phyloP scores from a whole-genome alignment of 2,113 vertebrate genomes.

The Caloenas nicobarica region DNA sequence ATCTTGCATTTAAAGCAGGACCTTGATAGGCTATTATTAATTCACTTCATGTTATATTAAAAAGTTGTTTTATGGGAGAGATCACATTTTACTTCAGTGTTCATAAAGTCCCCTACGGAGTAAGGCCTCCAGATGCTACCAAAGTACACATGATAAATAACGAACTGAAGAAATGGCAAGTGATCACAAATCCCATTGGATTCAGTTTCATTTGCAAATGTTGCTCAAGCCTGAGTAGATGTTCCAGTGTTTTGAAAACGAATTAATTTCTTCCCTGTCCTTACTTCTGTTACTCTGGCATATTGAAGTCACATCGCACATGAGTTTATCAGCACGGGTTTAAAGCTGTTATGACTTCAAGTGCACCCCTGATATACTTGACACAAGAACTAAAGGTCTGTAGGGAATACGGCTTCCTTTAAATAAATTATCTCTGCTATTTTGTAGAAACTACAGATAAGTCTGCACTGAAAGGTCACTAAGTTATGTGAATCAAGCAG shows the following conservation, averaged over 20 bases:
- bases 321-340: not conserved
- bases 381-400: not conserved
- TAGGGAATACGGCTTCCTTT: not conserved
- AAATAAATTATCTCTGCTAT: not conserved
- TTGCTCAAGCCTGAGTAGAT: not conserved
- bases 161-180: not conserved
- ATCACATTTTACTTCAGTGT: not conserved
- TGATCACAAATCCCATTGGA: slow-evolving; percentile 7
- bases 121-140: slow-evolving; percentile 9
- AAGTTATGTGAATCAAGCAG: not conserved
- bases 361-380: not conserved
- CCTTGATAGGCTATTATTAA: not conserved
- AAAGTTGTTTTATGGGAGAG: not conserved
- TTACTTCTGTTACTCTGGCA: not conserved
- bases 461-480: not conserved
- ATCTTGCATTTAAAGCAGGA: not conserved
- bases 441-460: not conserved
- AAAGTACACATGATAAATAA: slow-evolving; percentile 6
- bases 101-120: not conserved
- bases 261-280: not conserved
- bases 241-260: not conserved
- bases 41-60: slow-evolving; percentile 15
- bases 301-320: not conserved
- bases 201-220: not conserved
- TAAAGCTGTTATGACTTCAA: not conserved